Evolutionary conservation across 2,113 vertebrate species (phyloP), one percentile per base, ranked within the genome.

Genomic region (Irena cyanogastra): DNA sequence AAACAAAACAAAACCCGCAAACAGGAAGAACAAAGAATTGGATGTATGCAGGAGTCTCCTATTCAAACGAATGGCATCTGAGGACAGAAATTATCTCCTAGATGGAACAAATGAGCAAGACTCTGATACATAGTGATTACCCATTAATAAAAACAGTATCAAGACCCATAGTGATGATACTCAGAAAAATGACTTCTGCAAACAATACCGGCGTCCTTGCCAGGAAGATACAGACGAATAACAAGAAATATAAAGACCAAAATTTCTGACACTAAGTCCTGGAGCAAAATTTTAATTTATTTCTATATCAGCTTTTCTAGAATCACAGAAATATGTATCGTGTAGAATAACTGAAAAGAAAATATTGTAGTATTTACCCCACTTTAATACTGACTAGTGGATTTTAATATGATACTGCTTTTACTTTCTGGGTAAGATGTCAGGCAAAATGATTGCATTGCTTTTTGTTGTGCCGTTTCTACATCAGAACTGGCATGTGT

Each of bases 41-140:
- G 42, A 86, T 70, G 21, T 94, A 94, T 96, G 68, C 60, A 90
- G 72, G 18, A 94, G 68, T 26, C 47, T 94, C 20, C 71, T 80
- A 35, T 83, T 95, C 85, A 96, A 93, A 80, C 1, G 14, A 90
- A 60, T 68, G 83, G 76, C 88, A 92, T 94, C 60, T 87, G 81
- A 87, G 86, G 90, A 95, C 88, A 89, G 71, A 69, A 92, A 93
- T 90, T 81, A 63, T 82, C 85, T 93, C 35, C 47, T 90, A 84
- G 60, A 81, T 78, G 90, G 92, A 93, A 95, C 6, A 90, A 95
- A 90, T 71, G 85, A 92, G 35, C 39, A 95, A 88, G 28, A 86
- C 18, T 24, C 13, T 90, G 71, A 88, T 92, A 77, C 60, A 42
- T 63, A 85, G 77, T 75, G 59, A 77, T 93, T 89, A 63, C 60